Percentiles rank a stretch among this genome's conserved stretches.
Conservation (phyloP, 2,113 vertebrate species). For the Petromus typicus region DNA sequence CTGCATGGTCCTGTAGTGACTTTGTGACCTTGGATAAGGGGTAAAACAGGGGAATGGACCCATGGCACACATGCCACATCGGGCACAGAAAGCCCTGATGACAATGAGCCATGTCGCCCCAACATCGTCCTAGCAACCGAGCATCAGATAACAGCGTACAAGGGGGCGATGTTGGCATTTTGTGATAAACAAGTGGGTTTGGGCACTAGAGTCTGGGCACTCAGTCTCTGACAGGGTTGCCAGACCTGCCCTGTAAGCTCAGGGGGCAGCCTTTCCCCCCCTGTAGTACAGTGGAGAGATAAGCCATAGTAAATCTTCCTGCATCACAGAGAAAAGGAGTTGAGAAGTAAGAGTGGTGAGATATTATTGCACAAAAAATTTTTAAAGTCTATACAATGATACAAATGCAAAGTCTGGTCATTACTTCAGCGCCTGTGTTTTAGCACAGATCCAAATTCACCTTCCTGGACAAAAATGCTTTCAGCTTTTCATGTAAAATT, state of each 20-base stretch:
- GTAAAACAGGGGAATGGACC: not conserved
- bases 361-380: not conserved
- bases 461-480: not conserved
- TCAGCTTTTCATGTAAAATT: not conserved
- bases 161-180: not conserved
- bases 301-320: not conserved
- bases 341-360: not conserved
- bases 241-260: not conserved
- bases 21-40: not conserved
- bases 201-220: not conserved
- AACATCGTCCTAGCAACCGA: not conserved
- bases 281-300: not conserved
- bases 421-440: not conserved
- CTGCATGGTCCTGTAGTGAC: not conserved
- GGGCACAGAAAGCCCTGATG: not conserved
- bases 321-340: not conserved
- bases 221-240: not conserved
- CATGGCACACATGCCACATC: not conserved
- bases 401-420: not conserved
- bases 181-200: not conserved
- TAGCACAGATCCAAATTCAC: not conserved
- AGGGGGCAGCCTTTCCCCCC: not conserved
- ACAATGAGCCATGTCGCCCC: not conserved
- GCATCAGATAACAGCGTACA: not conserved
- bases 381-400: not conserved